Evolutionary conservation across 2,113 vertebrate species (phyloP), one percentile per base, ranked within the genome.

Genomic region (Platysternon megacephalum): DNA sequence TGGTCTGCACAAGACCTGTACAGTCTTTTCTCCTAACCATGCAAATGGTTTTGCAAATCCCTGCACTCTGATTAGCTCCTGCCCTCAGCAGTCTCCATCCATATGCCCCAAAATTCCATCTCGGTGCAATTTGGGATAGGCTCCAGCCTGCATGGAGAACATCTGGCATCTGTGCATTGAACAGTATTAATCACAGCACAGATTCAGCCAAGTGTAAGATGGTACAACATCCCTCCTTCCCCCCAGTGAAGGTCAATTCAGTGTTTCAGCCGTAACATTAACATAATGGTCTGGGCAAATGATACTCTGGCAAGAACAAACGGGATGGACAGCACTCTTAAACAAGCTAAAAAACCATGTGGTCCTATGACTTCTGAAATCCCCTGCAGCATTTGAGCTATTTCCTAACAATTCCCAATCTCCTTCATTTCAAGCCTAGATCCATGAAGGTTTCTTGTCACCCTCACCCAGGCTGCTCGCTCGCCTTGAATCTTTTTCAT

Each of bases 41-140:
- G 78, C 13, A 28, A 1, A 0, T 88, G 84, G 87, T 90, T 91
- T 1, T 65, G 44, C 81, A 95, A 89, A 91, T 87, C 95, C 92
- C 82, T 49, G 5, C 85, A 74, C 76, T 93, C 51, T 82, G 87
- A 44, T 79, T 86, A 91, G 65, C 5, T 61, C 74, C 76, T 93
- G n/a, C 84, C 65, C 72, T 91, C 89, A 95, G 48, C 89, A 76
- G 81, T 91, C 88, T 91, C 84, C 72, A 91, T 87, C 95, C 96
- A 94, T 84, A 84, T 92, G 94, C 93, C 11, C 21, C 42, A 26
- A 96, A 96, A 96, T 97, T 95, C 97, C 97, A 84, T 89, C 86
- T 93, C 95, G 85, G 92, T 97, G 96, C 91, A 93, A 94, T 93
- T 93, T 95, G 91, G 95, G 95, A 97, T 97, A 56, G 1, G 97